Conservation (phyloP, 2,797 vertebrate genomes). For the Peromyscus aztecus region DNA sequence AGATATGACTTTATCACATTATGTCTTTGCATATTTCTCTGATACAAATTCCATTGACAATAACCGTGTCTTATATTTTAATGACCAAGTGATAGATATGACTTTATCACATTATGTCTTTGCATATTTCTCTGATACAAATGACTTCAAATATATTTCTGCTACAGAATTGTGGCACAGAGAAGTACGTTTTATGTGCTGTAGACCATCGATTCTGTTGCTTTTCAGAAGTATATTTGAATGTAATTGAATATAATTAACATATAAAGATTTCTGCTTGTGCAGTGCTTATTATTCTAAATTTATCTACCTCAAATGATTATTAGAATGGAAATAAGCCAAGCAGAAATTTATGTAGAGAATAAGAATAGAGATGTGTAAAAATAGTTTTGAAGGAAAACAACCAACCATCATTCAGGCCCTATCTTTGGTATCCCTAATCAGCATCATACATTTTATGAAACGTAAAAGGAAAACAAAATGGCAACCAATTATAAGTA, state of each 20-base stretch:
- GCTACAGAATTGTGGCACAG: background rate
- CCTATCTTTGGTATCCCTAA: background rate
- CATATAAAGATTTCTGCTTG: background rate
- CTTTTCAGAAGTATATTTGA: background rate
- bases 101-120: background rate
- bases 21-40: background rate
- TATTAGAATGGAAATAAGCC: slow-evolving; percentile 10
- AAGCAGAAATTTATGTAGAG: background rate
- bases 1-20: background rate
- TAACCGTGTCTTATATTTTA: slow-evolving; percentile 23
- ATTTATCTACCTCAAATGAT: slow-evolving; percentile 23
- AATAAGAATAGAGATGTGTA: background rate
- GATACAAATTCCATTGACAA: background rate
- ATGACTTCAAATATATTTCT: background rate
- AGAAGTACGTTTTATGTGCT: background rate
- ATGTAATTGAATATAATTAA: slow-evolving; percentile 51
- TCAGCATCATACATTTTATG: background rate
- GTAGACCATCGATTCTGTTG: slow-evolving; percentile 15
- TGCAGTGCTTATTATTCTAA: background rate
- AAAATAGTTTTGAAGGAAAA: background rate
- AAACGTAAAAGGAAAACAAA: background rate
- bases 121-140: background rate
- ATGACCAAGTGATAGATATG: background rate
- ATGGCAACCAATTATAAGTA: background rate
- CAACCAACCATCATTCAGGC: background rate